These are phyloP conservation scores for Altica lythri DNA, from an alignment of 2,888 invertebrate species.

Conservation along the genomic window DNA sequence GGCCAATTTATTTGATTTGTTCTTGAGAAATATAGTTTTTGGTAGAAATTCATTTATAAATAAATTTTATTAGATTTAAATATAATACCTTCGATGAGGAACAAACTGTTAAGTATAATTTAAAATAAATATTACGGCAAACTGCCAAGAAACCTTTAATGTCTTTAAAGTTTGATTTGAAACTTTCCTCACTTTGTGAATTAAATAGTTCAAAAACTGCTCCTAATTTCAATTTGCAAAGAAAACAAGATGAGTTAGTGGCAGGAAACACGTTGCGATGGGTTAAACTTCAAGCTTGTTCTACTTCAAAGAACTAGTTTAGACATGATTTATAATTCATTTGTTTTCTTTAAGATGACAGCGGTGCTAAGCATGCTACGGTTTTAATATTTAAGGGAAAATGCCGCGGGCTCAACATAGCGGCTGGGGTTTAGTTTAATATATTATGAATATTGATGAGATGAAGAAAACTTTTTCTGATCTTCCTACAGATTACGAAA, in stretches of 20 bases:
- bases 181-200: slow-evolving; percentile 18
- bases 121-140: too few relatives aligned
- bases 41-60: too few relatives aligned
- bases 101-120: too few relatives aligned
- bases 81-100: too few relatives aligned
- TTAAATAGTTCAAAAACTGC: slow-evolving; percentile 30
- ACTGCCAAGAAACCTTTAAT: background rate
- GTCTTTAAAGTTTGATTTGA: slow-evolving; percentile 8
- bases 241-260: slow-evolving; percentile 27
- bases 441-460: slow-evolving; percentile 31
- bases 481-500: slow-evolving; percentile 11
- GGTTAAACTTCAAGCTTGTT: slow-evolving; percentile 33
- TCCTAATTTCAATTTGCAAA: slow-evolving; percentile 29
- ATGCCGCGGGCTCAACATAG: slow-evolving; percentile 5
- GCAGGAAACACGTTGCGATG: slow-evolving; percentile 22
- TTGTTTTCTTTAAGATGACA: slow-evolving; percentile 34
- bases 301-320: slow-evolving; percentile 35
- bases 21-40: too few relatives aligned
- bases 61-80: too few relatives aligned
- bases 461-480: slow-evolving; percentile 22
- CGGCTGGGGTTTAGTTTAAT: slow-evolving; percentile 20
- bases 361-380: slow-evolving; percentile 23
- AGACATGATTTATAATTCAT: slow-evolving; percentile 38
- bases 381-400: slow-evolving; percentile 28
- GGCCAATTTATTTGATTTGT: too few relatives aligned